These are phyloP conservation scores for Salarias fasciatus DNA, from an alignment of 2,797 vertebrate genomes.

Conservation along the genomic window DNA sequence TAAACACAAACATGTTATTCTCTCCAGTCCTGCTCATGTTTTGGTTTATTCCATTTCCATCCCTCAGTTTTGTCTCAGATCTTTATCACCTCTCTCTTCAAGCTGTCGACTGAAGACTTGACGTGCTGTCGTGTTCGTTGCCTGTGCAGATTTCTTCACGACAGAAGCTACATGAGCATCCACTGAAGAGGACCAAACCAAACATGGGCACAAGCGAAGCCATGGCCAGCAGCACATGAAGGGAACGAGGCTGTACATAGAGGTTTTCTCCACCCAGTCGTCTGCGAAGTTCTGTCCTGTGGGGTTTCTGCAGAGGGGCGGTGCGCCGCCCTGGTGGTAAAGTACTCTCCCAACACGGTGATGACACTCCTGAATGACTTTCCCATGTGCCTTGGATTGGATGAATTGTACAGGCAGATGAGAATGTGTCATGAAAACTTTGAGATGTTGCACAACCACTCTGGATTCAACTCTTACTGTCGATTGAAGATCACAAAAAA, in stretches of 20 bases:
- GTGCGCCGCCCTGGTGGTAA: constrained; percentile 71
- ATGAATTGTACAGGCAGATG: constrained; percentile 72
- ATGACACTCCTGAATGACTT: constrained; percentile 78
- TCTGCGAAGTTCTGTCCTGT: constrained; percentile 26
- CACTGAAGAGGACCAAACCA: constrained; percentile 84
- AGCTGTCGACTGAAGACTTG: too few species aligned
- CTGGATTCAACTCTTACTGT: constrained; percentile 55
- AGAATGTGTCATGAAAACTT: constrained; percentile 69
- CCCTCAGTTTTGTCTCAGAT: constrained; percentile 16
- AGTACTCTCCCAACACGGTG: constrained; percentile 68
- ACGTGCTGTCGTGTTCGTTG: constrained; percentile 28
- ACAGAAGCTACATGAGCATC: constrained; percentile 81
- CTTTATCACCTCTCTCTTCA: neutral
- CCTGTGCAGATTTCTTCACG: constrained; percentile 75
- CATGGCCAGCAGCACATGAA: constrained; percentile 82
- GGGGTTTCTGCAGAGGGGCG: constrained; percentile 36
- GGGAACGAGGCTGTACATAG: constrained; percentile 37
- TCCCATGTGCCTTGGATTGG: constrained; percentile 81
- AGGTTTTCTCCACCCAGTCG: constrained; percentile 18
- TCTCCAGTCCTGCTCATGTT: neutral
- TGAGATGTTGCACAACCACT: constrained; percentile 67
- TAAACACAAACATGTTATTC: constrained; percentile 4
- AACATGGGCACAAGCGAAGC: constrained; percentile 85
- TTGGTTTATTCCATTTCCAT: constrained; percentile 45
- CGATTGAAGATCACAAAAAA: constrained; percentile 39